Evolutionary conservation across 2,113 vertebrate genomes (phyloP).

Genomic region (Syngnathus scovelli): DNA sequence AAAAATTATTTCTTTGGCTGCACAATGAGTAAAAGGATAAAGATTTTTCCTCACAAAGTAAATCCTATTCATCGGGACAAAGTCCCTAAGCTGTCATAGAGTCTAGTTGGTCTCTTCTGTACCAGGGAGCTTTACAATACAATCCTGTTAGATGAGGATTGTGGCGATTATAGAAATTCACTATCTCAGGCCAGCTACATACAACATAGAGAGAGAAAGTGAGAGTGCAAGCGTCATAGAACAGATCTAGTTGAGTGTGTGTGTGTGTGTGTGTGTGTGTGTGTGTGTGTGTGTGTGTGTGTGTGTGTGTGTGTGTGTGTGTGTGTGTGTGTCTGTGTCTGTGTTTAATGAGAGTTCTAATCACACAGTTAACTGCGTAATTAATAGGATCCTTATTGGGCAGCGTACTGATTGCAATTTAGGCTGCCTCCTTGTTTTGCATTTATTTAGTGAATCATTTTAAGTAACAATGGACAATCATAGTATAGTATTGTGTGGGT

Average conservation of each 20-base stretch:
- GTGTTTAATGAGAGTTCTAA: constrained; percentile 14
- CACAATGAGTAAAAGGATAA: constrained; percentile 37
- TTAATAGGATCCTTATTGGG: constrained; percentile 27
- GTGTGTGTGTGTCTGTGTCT: too few species aligned
- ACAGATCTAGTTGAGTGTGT: not conserved
- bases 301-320: too few species aligned
- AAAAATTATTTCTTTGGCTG: constrained; percentile 31
- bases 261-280: not conserved
- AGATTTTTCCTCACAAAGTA: constrained; percentile 24
- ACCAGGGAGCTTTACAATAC: constrained; percentile 43
- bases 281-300: too few species aligned
- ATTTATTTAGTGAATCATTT: not conserved
- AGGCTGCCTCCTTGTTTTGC: not conserved
- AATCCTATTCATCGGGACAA: constrained; percentile 39
- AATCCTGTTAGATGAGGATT: constrained; percentile 55
- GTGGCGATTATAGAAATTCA: constrained; percentile 30
- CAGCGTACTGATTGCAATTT: constrained; percentile 16
- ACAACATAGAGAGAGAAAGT: constrained; percentile 6
- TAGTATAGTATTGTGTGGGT: too few species aligned
- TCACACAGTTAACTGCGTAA: constrained; percentile 30
- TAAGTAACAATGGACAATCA: too few species aligned
- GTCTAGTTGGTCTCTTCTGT: constrained; percentile 28
- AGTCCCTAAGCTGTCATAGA: constrained; percentile 25
- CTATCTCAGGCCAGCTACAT: constrained; percentile 22
- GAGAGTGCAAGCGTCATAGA: not conserved